phyloP scores from a whole-genome alignment of 2,113 vertebrate genomes.

The Maccullochella peelii region DNA sequence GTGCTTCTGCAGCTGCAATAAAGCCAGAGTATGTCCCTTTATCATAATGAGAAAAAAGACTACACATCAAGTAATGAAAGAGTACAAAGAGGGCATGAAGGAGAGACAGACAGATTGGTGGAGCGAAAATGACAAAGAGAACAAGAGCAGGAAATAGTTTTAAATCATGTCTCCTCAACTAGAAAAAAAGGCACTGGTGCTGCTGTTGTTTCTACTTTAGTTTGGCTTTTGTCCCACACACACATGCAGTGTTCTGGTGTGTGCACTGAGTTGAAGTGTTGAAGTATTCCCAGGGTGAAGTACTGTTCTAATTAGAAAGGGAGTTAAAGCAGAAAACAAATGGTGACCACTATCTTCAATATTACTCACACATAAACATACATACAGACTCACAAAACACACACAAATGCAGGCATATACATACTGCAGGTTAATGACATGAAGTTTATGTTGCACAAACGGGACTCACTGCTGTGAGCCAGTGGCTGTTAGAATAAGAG shows the following conservation, averaged over 20 bases:
- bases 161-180: slow-evolving; percentile 15
- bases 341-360: slow-evolving; percentile 27
- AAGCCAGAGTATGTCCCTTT: slow-evolving; percentile 1
- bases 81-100: neutral
- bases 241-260: neutral
- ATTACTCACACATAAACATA: neutral
- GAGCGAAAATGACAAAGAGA: slow-evolving; percentile 9
- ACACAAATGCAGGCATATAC: neutral
- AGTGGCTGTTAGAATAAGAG: neutral
- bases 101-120: neutral
- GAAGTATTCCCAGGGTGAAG: slow-evolving; percentile 45
- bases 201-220: slow-evolving; percentile 47
- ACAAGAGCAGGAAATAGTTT: neutral
- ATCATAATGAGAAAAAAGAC: slow-evolving; percentile 23
- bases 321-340: slow-evolving; percentile 34
- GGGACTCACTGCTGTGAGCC: neutral
- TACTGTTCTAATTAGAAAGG: slow-evolving; percentile 50
- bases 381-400: neutral
- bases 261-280: slow-evolving; percentile 13
- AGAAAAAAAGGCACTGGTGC: slow-evolving; percentile 20
- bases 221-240: slow-evolving; percentile 13
- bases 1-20: neutral
- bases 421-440: slow-evolving; percentile 19
- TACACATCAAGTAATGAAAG: neutral
- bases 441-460: neutral